Evolutionary conservation across 2,888 invertebrate species (phyloP).

Genomic region (Chalcosyrphus nemorum): DNA sequence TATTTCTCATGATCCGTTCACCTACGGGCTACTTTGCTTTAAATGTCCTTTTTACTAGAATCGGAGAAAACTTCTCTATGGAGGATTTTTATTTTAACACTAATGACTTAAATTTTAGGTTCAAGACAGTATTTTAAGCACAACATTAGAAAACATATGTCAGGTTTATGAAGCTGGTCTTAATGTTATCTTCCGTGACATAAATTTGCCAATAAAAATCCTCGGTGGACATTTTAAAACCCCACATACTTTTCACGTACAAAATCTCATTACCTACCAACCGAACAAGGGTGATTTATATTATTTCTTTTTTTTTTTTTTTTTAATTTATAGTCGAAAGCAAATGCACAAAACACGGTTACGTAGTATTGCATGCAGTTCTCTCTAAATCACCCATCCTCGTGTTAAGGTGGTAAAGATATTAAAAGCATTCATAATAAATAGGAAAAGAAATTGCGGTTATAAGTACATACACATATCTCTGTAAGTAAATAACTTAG

Average conservation of each 20-base stretch:
- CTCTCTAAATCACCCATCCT: neutral
- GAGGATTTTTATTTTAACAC: too few relatives aligned
- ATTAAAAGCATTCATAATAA: slow-evolving; percentile 1
- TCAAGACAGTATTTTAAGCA: too few relatives aligned
- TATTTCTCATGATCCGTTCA: too few relatives aligned
- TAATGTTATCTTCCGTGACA: neutral
- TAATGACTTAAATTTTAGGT: too few relatives aligned
- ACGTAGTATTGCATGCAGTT: slow-evolving; percentile 17
- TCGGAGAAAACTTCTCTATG: too few relatives aligned
- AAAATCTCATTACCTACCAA: neutral
- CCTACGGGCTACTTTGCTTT: too few relatives aligned
- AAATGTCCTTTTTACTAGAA: too few relatives aligned
- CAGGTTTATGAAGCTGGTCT: neutral
- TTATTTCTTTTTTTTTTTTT: neutral
- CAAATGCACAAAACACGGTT: slow-evolving; percentile 11
- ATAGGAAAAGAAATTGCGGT: slow-evolving; percentile 19
- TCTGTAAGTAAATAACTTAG: neutral
- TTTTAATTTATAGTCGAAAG: slow-evolving; percentile 6
- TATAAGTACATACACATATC: neutral
- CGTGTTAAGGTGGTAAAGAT: neutral
- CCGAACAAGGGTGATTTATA: slow-evolving; percentile 1
- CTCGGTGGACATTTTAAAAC: neutral
- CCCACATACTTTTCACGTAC: neutral
- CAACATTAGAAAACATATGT: too few relatives aligned
- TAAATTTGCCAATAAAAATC: neutral